Percentiles rank a stretch among this genome's conserved stretches.
Conservation (phyloP, 1,140 invertebrate species). For the Anastatus disparis region DNA sequence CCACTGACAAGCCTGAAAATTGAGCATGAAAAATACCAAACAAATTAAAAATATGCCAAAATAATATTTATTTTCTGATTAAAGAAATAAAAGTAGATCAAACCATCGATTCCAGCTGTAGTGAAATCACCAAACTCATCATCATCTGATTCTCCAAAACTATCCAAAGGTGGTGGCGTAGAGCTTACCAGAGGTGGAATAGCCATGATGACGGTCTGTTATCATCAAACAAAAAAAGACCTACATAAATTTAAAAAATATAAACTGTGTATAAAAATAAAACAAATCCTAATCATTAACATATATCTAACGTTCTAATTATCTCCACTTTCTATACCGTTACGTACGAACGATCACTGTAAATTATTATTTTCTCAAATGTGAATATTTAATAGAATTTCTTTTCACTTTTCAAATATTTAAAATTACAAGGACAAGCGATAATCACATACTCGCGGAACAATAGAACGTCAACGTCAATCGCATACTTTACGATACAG, state of each 20-base stretch:
- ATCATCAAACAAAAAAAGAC: neutral
- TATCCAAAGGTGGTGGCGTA: conserved; percentile 72
- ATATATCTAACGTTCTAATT: neutral
- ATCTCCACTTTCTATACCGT: too few species aligned
- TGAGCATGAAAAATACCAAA: neutral
- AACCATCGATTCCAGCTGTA: conserved; percentile 63
- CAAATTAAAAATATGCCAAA: too few species aligned
- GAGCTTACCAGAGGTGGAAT: conserved; percentile 73
- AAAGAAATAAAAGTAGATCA: neutral
- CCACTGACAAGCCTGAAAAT: conserved; percentile 63
- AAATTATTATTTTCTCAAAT: neutral
- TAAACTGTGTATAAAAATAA: neutral
- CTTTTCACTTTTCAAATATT: too few species aligned
- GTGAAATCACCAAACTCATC: conserved; percentile 73
- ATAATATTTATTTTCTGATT: neutral
- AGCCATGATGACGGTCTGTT: conserved; percentile 51
- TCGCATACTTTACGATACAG: too few species aligned
- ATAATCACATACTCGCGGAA: too few species aligned
- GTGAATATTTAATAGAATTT: too few species aligned
- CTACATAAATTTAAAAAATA: too few species aligned
- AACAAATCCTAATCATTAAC: neutral
- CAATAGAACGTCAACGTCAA: too few species aligned
- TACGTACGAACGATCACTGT: neutral
- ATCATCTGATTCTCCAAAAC: conserved; percentile 70
- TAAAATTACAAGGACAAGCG: too few species aligned